Base-by-base conservation (phyloP, 2,888 invertebrate species). In the Polyploca ridens region DNA sequence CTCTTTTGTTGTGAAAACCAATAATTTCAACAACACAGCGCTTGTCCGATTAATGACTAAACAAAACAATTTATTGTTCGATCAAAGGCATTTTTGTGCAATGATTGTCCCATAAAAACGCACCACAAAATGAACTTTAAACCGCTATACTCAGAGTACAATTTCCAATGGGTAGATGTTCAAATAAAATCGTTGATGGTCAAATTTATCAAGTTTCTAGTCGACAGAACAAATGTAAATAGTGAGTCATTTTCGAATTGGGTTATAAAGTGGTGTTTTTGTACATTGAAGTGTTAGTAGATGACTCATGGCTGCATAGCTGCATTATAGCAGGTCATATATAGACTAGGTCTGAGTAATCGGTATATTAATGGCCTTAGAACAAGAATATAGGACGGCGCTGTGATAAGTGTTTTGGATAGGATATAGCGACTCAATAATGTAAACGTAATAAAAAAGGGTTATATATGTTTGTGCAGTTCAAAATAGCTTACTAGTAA, bases 11-110 rank as follows among this genome's bases (percentile, higher is more conserved):
- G 16, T 54, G 19, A 19, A 54, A 54, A 54, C 54, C 19, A 54
- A 54, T 54, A 54, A 54, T 54, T 54, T 54, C 10, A 54, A 16
- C 16, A 54, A 54, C 54, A 19, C 54, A 46, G 5, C 46, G 46
- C 46, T n/a, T 46, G 46, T 46, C 44, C 44, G 44, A 44, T 44
- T 44, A 44, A 44, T 44, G 44, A 44, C 54, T 54, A 19, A 54
- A 54, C 54, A 19, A 19, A 54, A 54, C 54, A 44, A 41, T 61
- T 41, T 61, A 61, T 61, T 27, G 41, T 13, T 41, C 33, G 61
- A 61, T 61, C 61, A 61, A 61, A 61, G 61, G 61, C n/a, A 61
- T 61, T 61, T 41, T 61, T 61, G 19, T 61, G 19, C 61, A 41
- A 41, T 61, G 41, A 61, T 41, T 61, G 61, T 19, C 10, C 1